Percentiles rank a stretch among this genome's conserved stretches.
Conservation (phyloP, 2,797 vertebrate genomes). For the Micropoecilia bifurca region DNA sequence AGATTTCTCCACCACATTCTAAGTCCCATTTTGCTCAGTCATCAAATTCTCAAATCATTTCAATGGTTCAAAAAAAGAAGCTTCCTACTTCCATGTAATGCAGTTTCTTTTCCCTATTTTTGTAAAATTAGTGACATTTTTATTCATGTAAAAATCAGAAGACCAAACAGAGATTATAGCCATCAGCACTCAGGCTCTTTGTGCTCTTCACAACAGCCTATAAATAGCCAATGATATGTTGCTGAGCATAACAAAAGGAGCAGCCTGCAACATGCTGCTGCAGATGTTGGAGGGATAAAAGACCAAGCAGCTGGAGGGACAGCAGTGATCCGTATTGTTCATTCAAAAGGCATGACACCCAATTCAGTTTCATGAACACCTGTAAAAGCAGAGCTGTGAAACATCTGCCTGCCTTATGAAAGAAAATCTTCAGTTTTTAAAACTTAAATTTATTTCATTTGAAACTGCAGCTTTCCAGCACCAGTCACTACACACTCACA, state of each 20-base stretch:
- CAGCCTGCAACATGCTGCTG: conserved; percentile 44
- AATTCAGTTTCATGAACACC: neutral
- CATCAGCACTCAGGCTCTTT: conserved; percentile 28
- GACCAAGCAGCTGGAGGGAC: conserved; percentile 24
- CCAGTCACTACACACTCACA: conserved; percentile 23
- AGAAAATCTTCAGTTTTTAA: neutral
- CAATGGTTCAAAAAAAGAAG: no score
- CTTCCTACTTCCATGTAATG: no score
- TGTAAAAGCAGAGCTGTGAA: neutral
- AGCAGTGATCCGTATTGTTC: conserved; percentile 10
- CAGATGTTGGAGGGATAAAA: conserved; percentile 56
- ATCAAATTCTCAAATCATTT: no score
- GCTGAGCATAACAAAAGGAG: conserved; percentile 63
- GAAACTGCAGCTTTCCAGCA: neutral
- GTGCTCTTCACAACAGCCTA: conserved; percentile 67
- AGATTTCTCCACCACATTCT: no score
- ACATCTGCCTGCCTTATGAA: neutral
- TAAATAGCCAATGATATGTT: conserved; percentile 70
- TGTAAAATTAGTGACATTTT: no score
- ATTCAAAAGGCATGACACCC: conserved; percentile 8
- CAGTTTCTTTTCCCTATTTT: no score
- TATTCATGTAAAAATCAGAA: no score
- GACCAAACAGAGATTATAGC: conserved; percentile 13
- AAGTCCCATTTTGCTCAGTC: no score
- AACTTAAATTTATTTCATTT: conserved; percentile 1